A percentile compares a stretch with the other conserved stretches of the same genome.
phyloP scores from a whole-genome alignment of 64 coral and sea anemone species.

The Actinia equina region DNA sequence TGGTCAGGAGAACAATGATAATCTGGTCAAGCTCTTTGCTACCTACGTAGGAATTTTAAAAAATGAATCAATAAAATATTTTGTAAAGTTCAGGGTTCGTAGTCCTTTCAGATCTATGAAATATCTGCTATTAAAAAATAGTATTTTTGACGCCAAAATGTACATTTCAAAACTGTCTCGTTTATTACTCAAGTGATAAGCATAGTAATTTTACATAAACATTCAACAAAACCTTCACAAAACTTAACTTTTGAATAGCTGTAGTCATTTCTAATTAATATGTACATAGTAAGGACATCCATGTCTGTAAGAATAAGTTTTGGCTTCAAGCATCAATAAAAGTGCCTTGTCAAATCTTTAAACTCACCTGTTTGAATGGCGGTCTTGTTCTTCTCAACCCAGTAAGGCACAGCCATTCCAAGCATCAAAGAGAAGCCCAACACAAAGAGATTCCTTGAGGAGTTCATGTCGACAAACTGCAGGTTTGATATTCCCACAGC shows the following conservation, averaged over 20 bases:
- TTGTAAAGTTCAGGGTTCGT: too few relatives aligned
- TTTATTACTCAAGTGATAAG: too few relatives aligned
- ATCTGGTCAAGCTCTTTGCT: conserved; percentile 66
- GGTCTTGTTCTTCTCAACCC: conserved; percentile 10
- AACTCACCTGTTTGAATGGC: conserved; percentile 43
- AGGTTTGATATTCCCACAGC: conserved; percentile 63
- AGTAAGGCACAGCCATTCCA: conserved; percentile 53
- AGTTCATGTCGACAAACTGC: conserved; percentile 64
- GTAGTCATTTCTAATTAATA: too few relatives aligned
- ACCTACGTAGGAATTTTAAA: conserved; percentile 17
- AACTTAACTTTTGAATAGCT: too few relatives aligned
- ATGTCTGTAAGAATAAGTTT: not conserved
- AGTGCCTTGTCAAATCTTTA: not conserved
- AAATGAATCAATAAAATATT: not conserved
- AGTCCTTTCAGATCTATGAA: too few relatives aligned
- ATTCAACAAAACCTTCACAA: too few relatives aligned
- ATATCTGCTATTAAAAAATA: too few relatives aligned
- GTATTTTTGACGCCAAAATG: too few relatives aligned
- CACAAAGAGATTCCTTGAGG: conserved; percentile 56
- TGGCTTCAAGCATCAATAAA: not conserved
- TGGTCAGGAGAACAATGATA: conserved; percentile 66
- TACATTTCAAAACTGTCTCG: too few relatives aligned
- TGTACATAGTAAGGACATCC: too few relatives aligned
- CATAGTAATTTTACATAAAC: too few relatives aligned
- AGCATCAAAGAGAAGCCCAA: conserved; percentile 59